These are phyloP conservation scores for Phenacoccus solenopsis DNA, from an alignment of 1,140 invertebrate genomes.

Conservation along the genomic window DNA sequence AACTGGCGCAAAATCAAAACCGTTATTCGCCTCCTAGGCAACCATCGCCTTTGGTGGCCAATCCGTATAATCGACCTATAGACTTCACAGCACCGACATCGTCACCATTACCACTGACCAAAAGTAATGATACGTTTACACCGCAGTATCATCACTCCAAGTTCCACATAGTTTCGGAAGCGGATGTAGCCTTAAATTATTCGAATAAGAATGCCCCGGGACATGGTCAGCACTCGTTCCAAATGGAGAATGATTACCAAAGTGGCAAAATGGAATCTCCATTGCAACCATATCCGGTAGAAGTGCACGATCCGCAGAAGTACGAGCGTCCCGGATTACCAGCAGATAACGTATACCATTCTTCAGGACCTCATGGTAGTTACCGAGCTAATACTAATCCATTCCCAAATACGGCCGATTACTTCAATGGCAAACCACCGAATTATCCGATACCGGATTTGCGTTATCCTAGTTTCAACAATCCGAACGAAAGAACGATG, in stretches of 20 bases:
- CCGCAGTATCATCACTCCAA: slow-evolving; percentile 1
- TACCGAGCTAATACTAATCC: no score
- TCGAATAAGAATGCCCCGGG: slow-evolving; percentile 6
- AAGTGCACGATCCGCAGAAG: neutral
- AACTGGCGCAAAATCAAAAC: neutral
- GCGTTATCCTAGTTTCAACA: neutral
- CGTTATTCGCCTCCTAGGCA: neutral
- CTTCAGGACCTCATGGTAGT: neutral
- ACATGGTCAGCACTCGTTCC: neutral
- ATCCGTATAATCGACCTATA: neutral
- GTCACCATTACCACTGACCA: neutral
- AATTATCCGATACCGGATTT: neutral
- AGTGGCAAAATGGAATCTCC: neutral
- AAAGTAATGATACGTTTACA: neutral
- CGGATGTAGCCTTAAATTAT: neutral
- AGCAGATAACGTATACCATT: neutral
- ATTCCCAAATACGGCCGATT: neutral
- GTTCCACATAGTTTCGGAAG: neutral
- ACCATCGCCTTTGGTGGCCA: neutral
- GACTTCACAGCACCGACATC: neutral
- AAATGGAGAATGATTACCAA: neutral
- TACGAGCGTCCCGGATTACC: neutral
- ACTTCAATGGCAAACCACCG: neutral
- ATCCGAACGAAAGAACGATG: neutral
- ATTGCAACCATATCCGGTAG: neutral